Base-by-base conservation (phyloP, 2,888 invertebrate species). In the Epirrhoe alternata region DNA sequence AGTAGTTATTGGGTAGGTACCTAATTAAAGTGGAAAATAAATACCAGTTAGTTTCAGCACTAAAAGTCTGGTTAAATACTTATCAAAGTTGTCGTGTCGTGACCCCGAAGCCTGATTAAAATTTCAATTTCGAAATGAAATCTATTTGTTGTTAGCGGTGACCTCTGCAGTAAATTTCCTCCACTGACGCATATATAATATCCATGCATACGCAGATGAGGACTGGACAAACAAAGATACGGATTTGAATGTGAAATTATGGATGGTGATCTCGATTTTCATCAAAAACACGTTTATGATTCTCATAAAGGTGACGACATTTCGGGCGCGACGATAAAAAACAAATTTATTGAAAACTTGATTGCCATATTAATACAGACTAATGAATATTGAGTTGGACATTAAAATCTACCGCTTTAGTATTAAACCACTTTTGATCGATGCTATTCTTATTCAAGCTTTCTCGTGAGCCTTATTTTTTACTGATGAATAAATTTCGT, bases 51-150 rank as follows among this genome's bases (percentile, higher is more conserved):
- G 70, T 67, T 64, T 61, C 45, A 79, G 31, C 6, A 10, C 35
- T n/a, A n/a, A 10, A 35, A 35, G 6, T 35, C 35, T n/a, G n/a
- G n/a, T n/a, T n/a, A n/a, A n/a, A n/a, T n/a, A n/a, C n/a, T n/a
- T 82, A 87, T 87, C 79, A 83, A 87, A 86, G 86, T 83, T 83
- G 81, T 85, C 74, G 80, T 90, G 90, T n/a, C n/a, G n/a, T n/a
- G n/a, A 91, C 92, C 92, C 92, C 92, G 91, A 91, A 92, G 80
- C 77, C 78, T 77, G 81, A 89, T 92, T 90, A 90, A 92, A 92
- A 87, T 92, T 89, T 85, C 91, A 83, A 92, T 92, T 78, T 74
- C 75, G 78, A 82, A 87, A 90, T 89, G 82, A 87, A 89, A 88
- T 85, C 85, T 86, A 83, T 86, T 86, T 84, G 84, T 86, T 86